Conservation (phyloP, 2,888 invertebrate genomes). For the Oscheius sp. region DNA sequence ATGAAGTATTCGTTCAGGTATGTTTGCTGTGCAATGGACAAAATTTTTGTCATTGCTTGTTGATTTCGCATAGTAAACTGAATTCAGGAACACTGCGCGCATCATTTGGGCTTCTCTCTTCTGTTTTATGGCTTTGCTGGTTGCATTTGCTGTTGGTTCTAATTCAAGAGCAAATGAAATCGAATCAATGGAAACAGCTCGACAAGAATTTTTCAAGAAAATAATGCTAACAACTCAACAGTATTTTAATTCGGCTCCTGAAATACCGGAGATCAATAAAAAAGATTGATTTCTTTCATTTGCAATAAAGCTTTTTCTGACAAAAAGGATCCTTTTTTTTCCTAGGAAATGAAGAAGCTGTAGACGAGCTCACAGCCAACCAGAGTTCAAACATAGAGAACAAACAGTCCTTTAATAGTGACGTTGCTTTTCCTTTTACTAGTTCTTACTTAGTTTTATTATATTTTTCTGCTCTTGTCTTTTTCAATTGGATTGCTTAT, state of each 20-base stretch:
- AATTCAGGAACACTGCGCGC: not conserved
- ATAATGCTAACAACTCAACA: not conserved
- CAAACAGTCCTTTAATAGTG: slow-evolving; percentile 25
- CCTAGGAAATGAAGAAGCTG: not conserved
- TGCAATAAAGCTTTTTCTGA: no score
- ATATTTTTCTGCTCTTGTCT: not conserved
- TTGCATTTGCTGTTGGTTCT: not conserved
- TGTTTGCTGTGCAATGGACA: no score
- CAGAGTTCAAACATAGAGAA: slow-evolving; percentile 3
- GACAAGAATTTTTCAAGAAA: slow-evolving; percentile 19
- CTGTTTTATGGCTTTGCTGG: not conserved
- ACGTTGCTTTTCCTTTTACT: not conserved
- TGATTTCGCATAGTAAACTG: not conserved
- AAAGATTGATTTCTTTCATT: no score
- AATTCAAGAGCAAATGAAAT: slow-evolving; percentile 8
- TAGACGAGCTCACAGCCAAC: not conserved
- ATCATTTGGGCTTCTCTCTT: not conserved
- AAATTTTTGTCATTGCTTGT: no score
- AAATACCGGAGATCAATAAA: not conserved
- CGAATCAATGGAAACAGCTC: not conserved
- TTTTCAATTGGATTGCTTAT: not conserved
- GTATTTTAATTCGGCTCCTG: not conserved
- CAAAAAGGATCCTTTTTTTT: not conserved
- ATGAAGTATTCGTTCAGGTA: slow-evolving; percentile 3
- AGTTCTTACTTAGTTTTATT: not conserved